phyloP scores from a whole-genome alignment of 2,797 vertebrate genomes.

The Bradypodion pumilum region DNA sequence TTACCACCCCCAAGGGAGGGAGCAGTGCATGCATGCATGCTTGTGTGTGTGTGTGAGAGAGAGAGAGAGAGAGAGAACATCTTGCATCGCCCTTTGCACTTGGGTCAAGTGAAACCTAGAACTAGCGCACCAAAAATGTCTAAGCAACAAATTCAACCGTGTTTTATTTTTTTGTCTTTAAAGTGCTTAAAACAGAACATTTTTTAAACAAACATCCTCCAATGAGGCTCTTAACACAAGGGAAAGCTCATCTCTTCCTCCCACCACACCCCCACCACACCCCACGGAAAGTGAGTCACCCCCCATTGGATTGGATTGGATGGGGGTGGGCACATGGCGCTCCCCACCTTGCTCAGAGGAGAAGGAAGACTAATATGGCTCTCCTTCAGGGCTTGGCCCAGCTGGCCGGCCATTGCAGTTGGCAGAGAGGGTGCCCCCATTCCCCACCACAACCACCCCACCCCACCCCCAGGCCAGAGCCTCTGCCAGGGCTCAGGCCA shows the following conservation, averaged over 20 bases:
- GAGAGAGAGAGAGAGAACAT: too few relatives aligned
- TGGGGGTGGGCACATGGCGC: background rate
- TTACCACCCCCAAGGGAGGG: too few relatives aligned
- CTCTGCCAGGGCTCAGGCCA: background rate
- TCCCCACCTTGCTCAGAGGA: background rate
- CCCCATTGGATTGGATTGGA: background rate
- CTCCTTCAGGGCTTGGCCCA: background rate
- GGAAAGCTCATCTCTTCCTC: slow-evolving; percentile 26
- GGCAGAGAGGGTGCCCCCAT: background rate
- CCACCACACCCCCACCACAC: background rate
- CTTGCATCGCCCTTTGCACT: background rate
- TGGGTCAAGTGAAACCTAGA: background rate
- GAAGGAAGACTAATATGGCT: background rate
- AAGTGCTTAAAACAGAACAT: slow-evolving; percentile 82
- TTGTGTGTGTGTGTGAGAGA: too few relatives aligned
- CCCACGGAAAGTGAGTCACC: too few relatives aligned
- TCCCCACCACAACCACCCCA: background rate
- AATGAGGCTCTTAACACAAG: slow-evolving; percentile 71
- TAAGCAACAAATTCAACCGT: slow-evolving; percentile 71
- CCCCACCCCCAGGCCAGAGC: background rate
- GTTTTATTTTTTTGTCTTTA: slow-evolving; percentile 76
- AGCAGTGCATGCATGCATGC: too few relatives aligned
- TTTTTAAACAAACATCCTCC: slow-evolving; percentile 69
- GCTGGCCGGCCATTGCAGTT: rapidly evolving
- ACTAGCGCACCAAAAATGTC: slow-evolving; percentile 38